Percentiles rank a stretch among this genome's conserved stretches.
phyloP scores from a whole-genome alignment of 2,888 invertebrate species.

The Eilema griseolum region DNA sequence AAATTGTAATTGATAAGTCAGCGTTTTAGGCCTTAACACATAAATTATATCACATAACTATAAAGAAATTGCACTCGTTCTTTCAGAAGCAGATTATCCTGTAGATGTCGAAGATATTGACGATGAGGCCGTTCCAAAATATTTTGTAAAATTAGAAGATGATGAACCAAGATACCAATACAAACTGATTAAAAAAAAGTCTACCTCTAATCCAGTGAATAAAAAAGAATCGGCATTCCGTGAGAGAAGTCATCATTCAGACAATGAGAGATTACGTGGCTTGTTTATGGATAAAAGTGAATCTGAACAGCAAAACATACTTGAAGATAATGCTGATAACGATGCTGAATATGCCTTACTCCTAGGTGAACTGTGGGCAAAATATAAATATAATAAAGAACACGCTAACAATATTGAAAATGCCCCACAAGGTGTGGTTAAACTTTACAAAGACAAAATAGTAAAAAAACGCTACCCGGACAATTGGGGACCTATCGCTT shows the following conservation, averaged over 20 bases:
- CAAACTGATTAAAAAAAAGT: constrained; percentile 84
- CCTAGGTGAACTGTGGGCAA: constrained; percentile 86
- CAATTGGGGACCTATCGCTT: constrained; percentile 84
- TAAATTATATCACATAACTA: neutral
- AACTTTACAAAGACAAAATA: constrained; percentile 80
- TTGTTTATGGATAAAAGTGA: constrained; percentile 75
- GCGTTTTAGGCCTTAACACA: neutral
- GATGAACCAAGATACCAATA: constrained; percentile 84
- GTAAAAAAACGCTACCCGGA: constrained; percentile 80
- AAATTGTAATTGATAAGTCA: neutral
- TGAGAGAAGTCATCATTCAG: constrained; percentile 76
- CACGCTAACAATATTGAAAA: constrained; percentile 69
- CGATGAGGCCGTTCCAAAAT: constrained; percentile 72
- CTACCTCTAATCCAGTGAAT: constrained; percentile 55
- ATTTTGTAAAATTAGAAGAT: constrained; percentile 73
- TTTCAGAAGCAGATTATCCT: constrained; percentile 76
- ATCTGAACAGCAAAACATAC: constrained; percentile 66
- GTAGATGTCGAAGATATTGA: constrained; percentile 74
- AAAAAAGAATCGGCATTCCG: constrained; percentile 81
- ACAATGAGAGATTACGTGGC: constrained; percentile 77
- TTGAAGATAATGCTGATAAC: constrained; percentile 70
- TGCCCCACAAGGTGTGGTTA: constrained; percentile 78
- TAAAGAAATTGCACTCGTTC: neutral
- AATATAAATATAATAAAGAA: constrained; percentile 82
- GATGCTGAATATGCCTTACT: constrained; percentile 85